Evolutionary conservation across 2,113 vertebrate genomes (phyloP).

Genomic region (Pseudonaja textilis): DNA sequence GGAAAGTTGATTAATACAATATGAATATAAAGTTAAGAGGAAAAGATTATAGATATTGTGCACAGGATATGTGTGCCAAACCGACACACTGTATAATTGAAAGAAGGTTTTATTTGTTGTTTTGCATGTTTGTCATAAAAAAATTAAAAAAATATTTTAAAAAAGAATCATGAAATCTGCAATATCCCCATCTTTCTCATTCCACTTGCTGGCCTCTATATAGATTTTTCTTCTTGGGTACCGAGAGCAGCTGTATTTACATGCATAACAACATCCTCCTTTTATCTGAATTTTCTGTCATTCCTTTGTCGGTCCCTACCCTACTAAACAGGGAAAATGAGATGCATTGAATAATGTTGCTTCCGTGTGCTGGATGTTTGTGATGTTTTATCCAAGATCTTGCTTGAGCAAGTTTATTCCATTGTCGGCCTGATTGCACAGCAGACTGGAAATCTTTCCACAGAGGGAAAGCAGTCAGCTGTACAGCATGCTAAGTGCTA

Average conservation of each 20-base stretch:
- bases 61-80: too few relatives aligned
- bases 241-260: background rate
- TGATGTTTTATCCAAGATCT: background rate
- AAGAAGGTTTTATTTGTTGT: too few relatives aligned
- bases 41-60: too few relatives aligned
- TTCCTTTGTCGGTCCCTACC: background rate
- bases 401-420: background rate
- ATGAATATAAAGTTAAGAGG: too few relatives aligned
- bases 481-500: background rate
- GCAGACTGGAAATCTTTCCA: constrained; percentile 1
- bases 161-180: background rate
- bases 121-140: too few relatives aligned
- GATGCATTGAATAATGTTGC: background rate
- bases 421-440: constrained; percentile 3
- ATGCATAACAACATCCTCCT: background rate
- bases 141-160: too few relatives aligned
- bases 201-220: too few relatives aligned
- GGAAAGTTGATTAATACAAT: too few relatives aligned
- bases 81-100: too few relatives aligned
- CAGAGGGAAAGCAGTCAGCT: background rate
- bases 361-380: background rate
- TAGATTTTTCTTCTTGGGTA: background rate
- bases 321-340: background rate
- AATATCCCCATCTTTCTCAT: background rate
- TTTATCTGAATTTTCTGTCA: background rate